Conservation (phyloP, 2,797 vertebrate genomes). For the Prunella strophiata region DNA sequence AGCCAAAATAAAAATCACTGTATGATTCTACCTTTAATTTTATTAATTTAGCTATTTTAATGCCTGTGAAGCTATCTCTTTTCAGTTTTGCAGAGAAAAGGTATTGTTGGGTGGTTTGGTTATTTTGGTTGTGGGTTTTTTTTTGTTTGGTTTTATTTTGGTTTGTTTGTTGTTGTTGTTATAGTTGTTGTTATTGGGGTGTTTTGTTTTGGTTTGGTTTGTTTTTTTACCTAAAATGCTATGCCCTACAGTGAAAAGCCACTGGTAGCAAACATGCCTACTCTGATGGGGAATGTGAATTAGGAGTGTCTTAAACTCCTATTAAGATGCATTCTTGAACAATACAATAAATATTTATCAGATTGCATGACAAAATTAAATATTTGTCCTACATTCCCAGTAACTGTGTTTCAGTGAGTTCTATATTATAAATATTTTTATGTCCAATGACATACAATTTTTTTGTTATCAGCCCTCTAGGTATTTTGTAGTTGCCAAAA, state of each 20-base stretch:
- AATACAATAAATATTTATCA: neutral
- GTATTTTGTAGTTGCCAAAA: neutral
- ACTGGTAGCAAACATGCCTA: neutral
- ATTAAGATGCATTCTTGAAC: neutral
- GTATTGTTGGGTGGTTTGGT: accelerated
- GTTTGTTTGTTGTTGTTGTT: neutral
- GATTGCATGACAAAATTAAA: neutral
- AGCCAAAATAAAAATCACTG: neutral
- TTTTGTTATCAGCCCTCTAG: neutral
- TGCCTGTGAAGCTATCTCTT: neutral
- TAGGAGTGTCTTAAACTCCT: neutral
- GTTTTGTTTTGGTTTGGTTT: neutral
- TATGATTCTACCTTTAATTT: neutral
- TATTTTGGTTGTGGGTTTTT: neutral
- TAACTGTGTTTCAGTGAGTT: neutral
- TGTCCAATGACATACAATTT: accelerated
- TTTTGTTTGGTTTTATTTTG: neutral
- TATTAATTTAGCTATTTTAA: neutral
- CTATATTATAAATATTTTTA: neutral
- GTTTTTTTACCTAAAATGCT: neutral
- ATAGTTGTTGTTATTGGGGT: no score
- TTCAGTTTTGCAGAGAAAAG: neutral
- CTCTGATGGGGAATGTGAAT: neutral
- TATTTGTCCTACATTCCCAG: neutral
- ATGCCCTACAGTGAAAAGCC: neutral